Conservation (phyloP, 2,888 invertebrate genomes). For the Parnassius mnemosyne region DNA sequence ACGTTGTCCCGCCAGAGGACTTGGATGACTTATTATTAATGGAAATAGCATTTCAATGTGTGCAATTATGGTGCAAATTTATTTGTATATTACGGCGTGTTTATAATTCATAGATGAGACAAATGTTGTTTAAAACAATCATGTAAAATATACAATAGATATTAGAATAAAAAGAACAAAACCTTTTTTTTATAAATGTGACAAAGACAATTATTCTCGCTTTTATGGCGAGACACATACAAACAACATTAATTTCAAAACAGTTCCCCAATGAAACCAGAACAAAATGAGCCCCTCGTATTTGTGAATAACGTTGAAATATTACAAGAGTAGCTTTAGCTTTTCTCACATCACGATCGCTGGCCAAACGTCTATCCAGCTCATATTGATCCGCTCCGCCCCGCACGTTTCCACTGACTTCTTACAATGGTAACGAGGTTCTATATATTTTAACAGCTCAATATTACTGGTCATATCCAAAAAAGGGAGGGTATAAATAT, state of each 20-base stretch:
- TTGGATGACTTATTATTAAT: no score
- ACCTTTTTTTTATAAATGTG: conserved; percentile 1
- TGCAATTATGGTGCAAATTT: no score
- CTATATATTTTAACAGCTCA: conserved; percentile 26
- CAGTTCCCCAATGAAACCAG: conserved; percentile 9
- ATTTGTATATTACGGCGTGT: no score
- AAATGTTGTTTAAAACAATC: no score
- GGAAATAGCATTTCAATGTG: no score
- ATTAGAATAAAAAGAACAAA: not conserved
- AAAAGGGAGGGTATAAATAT: conserved; percentile 49
- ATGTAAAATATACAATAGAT: not conserved
- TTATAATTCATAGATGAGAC: no score
- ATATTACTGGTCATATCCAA: conserved; percentile 33
- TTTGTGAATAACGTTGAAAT: conserved; percentile 19
- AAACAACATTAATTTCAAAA: conserved; percentile 14
- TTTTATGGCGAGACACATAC: conserved; percentile 7
- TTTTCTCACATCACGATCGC: conserved; percentile 25
- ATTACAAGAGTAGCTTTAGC: conserved; percentile 20
- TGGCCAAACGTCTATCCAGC: conserved; percentile 34
- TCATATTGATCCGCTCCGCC: conserved; percentile 32
- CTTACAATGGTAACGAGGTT: conserved; percentile 17
- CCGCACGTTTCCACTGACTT: not conserved
- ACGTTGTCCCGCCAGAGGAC: no score
- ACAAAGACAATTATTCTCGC: conserved; percentile 10
- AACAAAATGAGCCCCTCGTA: conserved; percentile 6